Conservation (phyloP, 1,140 invertebrate genomes). For the Andricus grossulariae region DNA sequence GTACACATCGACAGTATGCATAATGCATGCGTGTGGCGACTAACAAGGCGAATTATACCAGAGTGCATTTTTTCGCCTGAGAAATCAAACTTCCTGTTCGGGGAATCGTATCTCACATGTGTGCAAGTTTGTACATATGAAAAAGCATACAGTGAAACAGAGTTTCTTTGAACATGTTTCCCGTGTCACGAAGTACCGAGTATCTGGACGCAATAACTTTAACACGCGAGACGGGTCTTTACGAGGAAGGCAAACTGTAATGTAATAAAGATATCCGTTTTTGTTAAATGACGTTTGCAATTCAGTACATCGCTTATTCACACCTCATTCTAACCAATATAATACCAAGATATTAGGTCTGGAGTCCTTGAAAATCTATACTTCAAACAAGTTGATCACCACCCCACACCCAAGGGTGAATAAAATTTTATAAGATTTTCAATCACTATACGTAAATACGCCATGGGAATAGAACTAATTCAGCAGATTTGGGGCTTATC, state of each 20-base stretch:
- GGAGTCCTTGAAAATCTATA: no score
- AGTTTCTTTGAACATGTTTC: background rate
- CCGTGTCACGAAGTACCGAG: conserved; percentile 1
- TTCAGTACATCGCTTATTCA: conserved; percentile 4
- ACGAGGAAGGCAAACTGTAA: background rate
- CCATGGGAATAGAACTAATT: background rate
- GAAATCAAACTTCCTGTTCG: conserved; percentile 1
- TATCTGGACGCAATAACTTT: background rate
- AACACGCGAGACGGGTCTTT: conserved; percentile 2
- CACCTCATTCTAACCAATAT: background rate
- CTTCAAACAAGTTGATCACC: no score
- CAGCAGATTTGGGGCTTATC: background rate
- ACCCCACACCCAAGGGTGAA: no score
- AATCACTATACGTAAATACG: no score
- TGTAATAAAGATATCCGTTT: conserved; percentile 10
- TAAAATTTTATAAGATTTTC: no score
- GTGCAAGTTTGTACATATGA: background rate
- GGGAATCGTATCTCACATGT: background rate
- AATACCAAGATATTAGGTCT: background rate
- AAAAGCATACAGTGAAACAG: background rate
- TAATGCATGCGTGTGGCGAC: background rate
- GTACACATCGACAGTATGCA: background rate
- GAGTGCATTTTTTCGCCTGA: background rate
- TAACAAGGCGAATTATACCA: background rate
- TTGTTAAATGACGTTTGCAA: background rate